A percentile compares a stretch with the other conserved stretches of the same genome.
Conservation (phyloP, 53 echinoderm and acorn worm species). For the Temnopleurus reevesii region DNA sequence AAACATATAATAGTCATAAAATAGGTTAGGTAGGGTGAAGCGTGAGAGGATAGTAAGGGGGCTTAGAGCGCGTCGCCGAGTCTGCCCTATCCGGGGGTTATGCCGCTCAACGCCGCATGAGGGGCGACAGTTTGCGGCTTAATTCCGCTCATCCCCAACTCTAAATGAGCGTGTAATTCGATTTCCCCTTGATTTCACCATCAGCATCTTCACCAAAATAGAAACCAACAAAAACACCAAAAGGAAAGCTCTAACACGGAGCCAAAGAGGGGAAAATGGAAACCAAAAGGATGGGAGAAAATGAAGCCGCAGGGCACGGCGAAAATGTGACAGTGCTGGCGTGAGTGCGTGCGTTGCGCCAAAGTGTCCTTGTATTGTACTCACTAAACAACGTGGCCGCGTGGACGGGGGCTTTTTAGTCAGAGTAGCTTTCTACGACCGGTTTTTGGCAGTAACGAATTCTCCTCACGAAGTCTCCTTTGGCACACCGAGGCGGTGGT, state of each 20-base stretch:
- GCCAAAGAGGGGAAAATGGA: background rate
- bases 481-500: slow-evolving; percentile 1
- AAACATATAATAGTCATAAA: too few species aligned
- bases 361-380: background rate
- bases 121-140: slow-evolving; percentile 27
- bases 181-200: slow-evolving; percentile 44
- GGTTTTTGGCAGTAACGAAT: slow-evolving; percentile 37
- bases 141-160: slow-evolving; percentile 18
- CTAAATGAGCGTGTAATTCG: slow-evolving; percentile 52
- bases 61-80: background rate
- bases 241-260: background rate
- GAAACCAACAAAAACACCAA: background rate
- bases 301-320: slow-evolving; percentile 14
- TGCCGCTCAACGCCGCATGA: background rate
- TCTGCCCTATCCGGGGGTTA: background rate
- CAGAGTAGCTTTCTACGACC: slow-evolving; percentile 46
- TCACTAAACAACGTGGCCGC: background rate
- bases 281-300: background rate
- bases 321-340: slow-evolving; percentile 13
- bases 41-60: background rate
- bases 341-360: slow-evolving; percentile 9
- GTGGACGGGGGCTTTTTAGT: slow-evolving; percentile 21
- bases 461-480: slow-evolving; percentile 40
- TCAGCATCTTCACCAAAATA: slow-evolving; percentile 35
- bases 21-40: too few species aligned